Evolutionary conservation across 2,113 vertebrate species (phyloP).

Genomic region (Eupsittula cactorum): DNA sequence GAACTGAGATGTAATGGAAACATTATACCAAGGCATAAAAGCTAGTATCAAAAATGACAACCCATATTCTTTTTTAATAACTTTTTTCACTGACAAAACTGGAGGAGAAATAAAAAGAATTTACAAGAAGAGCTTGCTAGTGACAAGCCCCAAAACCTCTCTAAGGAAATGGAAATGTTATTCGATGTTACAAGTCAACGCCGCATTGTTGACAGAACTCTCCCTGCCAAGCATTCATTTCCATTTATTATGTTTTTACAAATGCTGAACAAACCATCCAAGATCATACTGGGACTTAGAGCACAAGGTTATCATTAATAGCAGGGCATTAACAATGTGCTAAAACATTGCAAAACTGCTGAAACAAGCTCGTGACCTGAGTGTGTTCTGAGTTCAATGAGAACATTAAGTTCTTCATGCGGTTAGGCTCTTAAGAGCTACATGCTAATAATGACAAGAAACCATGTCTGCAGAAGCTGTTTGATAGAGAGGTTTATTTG

Average conservation of each 20-base stretch:
- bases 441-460: not conserved
- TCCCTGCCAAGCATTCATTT: not conserved
- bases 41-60: not conserved
- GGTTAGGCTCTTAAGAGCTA: not conserved
- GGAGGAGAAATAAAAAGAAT: not conserved
- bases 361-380: not conserved
- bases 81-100: not conserved
- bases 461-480: not conserved
- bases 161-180: not conserved
- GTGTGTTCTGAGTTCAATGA: not conserved
- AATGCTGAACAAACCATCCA: slow-evolving; percentile 1
- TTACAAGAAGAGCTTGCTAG: not conserved
- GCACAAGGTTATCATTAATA: slow-evolving; percentile 1
- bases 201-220: not conserved
- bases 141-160: not conserved
- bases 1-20: not conserved
- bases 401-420: not conserved
- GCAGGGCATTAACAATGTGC: not conserved
- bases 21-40: not conserved
- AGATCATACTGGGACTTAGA: not conserved
- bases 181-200: not conserved
- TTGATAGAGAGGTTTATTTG: not conserved
- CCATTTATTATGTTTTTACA: not conserved
- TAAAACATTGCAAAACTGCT: slow-evolving; percentile 15
- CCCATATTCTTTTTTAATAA: not conserved